Base-by-base conservation (phyloP, 1,140 invertebrate species). In the Pseudomyrmex sp. region DNA sequence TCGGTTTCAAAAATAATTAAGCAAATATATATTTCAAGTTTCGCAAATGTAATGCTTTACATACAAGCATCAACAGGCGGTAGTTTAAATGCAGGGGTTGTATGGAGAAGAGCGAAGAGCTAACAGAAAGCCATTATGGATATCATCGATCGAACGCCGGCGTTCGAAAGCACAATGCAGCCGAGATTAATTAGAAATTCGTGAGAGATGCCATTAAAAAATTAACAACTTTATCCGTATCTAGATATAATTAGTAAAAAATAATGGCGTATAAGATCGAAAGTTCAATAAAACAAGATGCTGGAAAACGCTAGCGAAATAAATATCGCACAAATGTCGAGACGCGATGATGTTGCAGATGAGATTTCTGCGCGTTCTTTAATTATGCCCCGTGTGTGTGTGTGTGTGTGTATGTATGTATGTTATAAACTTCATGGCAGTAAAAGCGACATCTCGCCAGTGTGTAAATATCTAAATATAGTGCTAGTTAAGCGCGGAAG, bases 121-220 rank as follows among this genome's bases (percentile, higher is more conserved):
- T 35, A 80, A 72, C 66, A 80, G 56, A 80, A 80, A 59, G 8
- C 66, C 23, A 61, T 80, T 80, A 80, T 20, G 46, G 23, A 3
- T 35, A 54, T 23, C 15, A 61, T 80, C 46, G 66, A 72, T 80
- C 46, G 76, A 70, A 12, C 65, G 44, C 50, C 66, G 12, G 44
- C 15, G n/a, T 59, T 80, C 46, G 59, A 48, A 58, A 20, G 20
- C 66, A 80, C 66, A 80, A 80, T 70, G 76, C 66, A 50, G 23
- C 44, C 20, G 54, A 72, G 76, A 80, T 80, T 80, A 80, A 80
- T 80, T 80, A 61, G 76, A 54, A 80, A 72, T 80, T 4, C n/a
- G 54, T 61, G 65, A 26, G 44, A 35, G 54, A 46, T 52, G 76
- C 61, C n/a, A 66, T 50, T 54, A 72, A 69, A 79, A 70, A 69